Evolutionary conservation across 2,797 vertebrate species (phyloP).

Genomic region (Chromobotia macracanthus): DNA sequence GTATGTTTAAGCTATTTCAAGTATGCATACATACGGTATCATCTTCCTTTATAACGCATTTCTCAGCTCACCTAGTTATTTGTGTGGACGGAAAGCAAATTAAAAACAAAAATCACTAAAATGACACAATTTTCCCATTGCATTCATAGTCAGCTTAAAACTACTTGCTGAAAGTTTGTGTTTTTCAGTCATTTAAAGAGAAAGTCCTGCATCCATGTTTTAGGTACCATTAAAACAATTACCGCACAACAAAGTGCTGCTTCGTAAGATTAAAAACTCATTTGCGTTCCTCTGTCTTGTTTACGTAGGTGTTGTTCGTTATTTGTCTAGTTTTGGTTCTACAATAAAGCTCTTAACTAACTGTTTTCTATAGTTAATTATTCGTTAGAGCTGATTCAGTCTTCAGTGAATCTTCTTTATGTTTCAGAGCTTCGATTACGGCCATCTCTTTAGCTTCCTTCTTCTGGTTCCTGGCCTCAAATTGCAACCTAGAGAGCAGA

Average conservation of each 20-base stretch:
- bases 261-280: background rate
- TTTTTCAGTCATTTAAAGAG: slow-evolving; percentile 4
- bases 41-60: background rate
- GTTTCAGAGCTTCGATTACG: slow-evolving; percentile 85
- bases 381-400: slow-evolving; percentile 43
- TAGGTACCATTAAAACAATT: slow-evolving; percentile 13
- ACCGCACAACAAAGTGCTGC: background rate
- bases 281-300: background rate
- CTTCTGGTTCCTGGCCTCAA: slow-evolving; percentile 95
- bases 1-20: background rate
- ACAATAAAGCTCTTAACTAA: background rate
- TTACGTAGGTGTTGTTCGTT: background rate
- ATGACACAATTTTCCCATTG: background rate
- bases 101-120: background rate
- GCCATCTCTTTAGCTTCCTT: slow-evolving; percentile 96
- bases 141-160: background rate
- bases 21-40: background rate
- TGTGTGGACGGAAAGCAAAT: background rate
- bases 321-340: background rate
- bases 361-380: background rate
- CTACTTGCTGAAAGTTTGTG: background rate
- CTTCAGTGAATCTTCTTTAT: slow-evolving; percentile 67
- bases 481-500: slow-evolving; percentile 84
- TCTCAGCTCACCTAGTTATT: background rate
- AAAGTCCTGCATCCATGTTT: too few species aligned